Conservation (phyloP, 1,140 invertebrate species). For the Pollicipes pollicipes region DNA sequence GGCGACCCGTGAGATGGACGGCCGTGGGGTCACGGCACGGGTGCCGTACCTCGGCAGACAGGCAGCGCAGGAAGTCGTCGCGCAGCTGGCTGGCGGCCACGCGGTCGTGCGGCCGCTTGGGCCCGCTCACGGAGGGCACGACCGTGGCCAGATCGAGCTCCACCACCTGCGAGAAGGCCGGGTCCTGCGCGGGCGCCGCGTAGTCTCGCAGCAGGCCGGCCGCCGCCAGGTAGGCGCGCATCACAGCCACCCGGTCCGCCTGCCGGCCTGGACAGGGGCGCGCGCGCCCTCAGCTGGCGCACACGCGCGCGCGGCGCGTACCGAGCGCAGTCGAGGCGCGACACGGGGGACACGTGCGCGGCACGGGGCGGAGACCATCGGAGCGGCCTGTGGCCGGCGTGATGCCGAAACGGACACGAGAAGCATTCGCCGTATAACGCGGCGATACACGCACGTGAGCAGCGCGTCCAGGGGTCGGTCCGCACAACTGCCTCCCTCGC, state of each 20-base stretch:
- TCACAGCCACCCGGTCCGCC: constrained; percentile 58
- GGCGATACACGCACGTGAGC: no score
- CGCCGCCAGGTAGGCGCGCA: constrained; percentile 63
- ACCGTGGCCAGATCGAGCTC: constrained; percentile 75
- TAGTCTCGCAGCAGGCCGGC: constrained; percentile 75
- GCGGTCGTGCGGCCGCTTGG: constrained; percentile 89
- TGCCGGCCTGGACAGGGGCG: constrained; percentile 46
- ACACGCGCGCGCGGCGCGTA: no score
- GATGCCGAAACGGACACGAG: no score
- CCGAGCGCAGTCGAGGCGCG: no score
- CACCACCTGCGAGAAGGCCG: constrained; percentile 66
- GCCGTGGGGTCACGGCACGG: no score
- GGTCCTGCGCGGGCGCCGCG: constrained; percentile 53
- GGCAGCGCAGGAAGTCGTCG: constrained; percentile 63
- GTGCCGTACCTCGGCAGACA: constrained; percentile 61
- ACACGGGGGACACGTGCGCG: no score
- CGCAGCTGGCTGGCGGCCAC: constrained; percentile 83
- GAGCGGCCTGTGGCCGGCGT: no score
- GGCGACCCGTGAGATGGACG: no score
- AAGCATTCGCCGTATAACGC: no score
- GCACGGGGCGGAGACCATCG: no score
- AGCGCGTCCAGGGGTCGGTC: no score
- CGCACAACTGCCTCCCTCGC: no score
- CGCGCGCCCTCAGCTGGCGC: neutral
- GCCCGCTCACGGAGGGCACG: constrained; percentile 85